These are phyloP conservation scores for Etheostoma perlongum DNA, from an alignment of 2,797 vertebrate species.

Conservation along the genomic window DNA sequence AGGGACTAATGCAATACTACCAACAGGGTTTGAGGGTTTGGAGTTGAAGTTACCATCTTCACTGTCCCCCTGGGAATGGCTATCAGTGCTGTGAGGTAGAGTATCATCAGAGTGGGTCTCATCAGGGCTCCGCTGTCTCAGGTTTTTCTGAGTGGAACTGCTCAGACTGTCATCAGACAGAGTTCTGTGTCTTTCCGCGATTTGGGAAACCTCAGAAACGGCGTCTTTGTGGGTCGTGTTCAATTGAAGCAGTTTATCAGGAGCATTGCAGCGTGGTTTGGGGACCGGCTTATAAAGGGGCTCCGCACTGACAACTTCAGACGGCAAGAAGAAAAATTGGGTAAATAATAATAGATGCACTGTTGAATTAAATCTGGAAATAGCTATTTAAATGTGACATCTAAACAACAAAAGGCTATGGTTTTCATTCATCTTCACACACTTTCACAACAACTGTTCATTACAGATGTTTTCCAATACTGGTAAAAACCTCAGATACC, in stretches of 20 bases:
- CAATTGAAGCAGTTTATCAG: slow-evolving; percentile 71
- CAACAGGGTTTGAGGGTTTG: not conserved
- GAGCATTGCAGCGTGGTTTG: slow-evolving; percentile 77
- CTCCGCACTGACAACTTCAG: slow-evolving; percentile 49
- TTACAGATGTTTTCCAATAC: no score
- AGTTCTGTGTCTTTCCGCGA: slow-evolving; percentile 9
- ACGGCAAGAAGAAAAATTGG: slow-evolving; percentile 30
- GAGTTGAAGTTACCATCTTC: slow-evolving; percentile 66
- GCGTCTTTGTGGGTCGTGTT: slow-evolving; percentile 57
- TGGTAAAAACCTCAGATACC: no score
- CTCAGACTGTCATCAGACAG: slow-evolving; percentile 28
- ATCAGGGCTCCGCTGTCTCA: slow-evolving; percentile 27
- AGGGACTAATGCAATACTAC: not conserved
- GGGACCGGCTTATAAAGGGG: slow-evolving; percentile 73
- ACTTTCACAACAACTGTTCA: no score
- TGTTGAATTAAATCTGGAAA: not conserved
- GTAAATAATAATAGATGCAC: not conserved
- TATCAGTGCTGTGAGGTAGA: slow-evolving; percentile 55
- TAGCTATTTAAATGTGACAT: not conserved
- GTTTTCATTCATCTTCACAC: not conserved
- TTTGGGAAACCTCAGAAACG: slow-evolving; percentile 47
- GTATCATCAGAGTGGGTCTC: slow-evolving; percentile 30
- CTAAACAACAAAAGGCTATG: not conserved
- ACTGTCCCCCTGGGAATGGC: slow-evolving; percentile 49
- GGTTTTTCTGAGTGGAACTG: slow-evolving; percentile 27